A percentile compares a stretch with the other conserved stretches of the same genome.
phyloP scores from a whole-genome alignment of 2,113 vertebrate species.

The Sakesphorus luctuosus region DNA sequence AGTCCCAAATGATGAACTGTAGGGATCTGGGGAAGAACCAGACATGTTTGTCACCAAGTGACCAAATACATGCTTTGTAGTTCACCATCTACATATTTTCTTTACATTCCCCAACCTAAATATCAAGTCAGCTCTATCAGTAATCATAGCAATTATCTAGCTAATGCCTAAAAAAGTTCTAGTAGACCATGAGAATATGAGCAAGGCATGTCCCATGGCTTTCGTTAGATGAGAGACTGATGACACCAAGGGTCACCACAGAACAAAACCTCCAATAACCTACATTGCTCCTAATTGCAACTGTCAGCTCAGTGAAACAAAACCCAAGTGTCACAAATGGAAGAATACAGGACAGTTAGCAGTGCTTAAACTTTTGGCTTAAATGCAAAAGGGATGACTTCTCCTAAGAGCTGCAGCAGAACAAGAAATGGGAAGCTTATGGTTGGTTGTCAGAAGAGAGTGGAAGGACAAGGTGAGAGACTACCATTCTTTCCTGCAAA shows the following conservation, averaged over 20 bases:
- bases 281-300: neutral
- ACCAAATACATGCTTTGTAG: neutral
- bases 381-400: neutral
- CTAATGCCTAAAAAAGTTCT: neutral
- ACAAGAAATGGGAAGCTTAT: neutral
- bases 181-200: neutral
- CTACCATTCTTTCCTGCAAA: neutral
- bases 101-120: neutral
- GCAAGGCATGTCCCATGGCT: neutral
- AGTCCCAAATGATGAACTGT: neutral
- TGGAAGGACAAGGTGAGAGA: neutral
- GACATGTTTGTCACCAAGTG: neutral
- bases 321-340: neutral
- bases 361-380: neutral
- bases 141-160: neutral
- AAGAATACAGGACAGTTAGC: neutral
- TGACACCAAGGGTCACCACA: neutral
- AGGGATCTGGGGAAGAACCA: neutral
- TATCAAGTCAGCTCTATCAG: neutral
- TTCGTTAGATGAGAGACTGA: neutral
- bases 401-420: neutral
- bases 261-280: neutral
- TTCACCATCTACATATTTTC: neutral
- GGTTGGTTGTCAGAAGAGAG: neutral
- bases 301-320: neutral